phyloP scores from a whole-genome alignment of 2,797 vertebrate species.

The Bradypodion ventrale region DNA sequence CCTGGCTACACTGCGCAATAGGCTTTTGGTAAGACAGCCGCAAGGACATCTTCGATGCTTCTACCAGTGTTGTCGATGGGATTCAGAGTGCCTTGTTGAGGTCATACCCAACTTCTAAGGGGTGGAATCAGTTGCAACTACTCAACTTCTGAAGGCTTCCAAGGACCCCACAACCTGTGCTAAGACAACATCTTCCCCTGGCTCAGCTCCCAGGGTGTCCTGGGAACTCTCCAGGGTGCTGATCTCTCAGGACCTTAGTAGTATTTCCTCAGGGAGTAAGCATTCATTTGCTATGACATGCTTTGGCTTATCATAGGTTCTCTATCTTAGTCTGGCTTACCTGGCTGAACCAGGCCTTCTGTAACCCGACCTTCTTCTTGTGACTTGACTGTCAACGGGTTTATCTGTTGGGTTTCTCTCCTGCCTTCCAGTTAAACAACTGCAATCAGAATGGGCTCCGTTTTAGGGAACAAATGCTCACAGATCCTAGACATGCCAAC shows the following conservation, averaged over 20 bases:
- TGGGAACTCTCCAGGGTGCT: neutral
- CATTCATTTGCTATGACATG: neutral
- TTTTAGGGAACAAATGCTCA: too few species aligned
- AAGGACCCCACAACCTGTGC: neutral
- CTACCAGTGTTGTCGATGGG: neutral
- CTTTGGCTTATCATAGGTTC: neutral
- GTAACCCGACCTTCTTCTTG: neutral
- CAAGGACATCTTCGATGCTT: neutral
- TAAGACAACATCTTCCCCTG: neutral
- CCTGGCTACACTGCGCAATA: too few species aligned
- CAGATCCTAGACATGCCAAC: too few species aligned
- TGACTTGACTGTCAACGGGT: neutral
- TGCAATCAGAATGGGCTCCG: too few species aligned
- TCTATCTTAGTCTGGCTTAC: neutral
- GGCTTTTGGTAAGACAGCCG: too few species aligned
- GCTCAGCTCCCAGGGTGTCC: neutral
- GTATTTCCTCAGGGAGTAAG: too few species aligned
- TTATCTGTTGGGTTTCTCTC: too few species aligned
- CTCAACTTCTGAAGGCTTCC: neutral
- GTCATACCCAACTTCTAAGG: neutral
- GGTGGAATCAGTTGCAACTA: neutral
- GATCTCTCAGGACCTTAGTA: neutral
- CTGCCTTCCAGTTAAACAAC: too few species aligned
- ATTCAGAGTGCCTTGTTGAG: neutral
- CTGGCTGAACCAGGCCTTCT: neutral